phyloP scores from a whole-genome alignment of 1,140 invertebrate species.

The Eulimnadia texana region DNA sequence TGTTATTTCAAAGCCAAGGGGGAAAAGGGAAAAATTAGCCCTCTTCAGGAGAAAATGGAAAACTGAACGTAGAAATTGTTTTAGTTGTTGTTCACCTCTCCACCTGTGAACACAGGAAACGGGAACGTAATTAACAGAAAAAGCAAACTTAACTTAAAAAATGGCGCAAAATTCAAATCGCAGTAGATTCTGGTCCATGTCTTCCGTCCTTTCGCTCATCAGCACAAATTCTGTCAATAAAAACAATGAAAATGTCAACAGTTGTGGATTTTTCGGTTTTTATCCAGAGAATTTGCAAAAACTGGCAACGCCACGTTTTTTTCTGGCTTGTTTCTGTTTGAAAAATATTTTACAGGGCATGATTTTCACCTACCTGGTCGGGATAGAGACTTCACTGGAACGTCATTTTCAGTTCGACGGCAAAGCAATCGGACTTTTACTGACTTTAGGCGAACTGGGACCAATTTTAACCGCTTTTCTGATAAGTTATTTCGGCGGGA shows the following conservation, averaged over 20 bases:
- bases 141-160: not conserved
- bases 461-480: slow-evolving; percentile 18
- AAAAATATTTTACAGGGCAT: slow-evolving; percentile 16
- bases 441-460: slow-evolving; percentile 19
- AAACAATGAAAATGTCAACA: not conserved
- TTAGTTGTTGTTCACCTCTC: too few relatives aligned
- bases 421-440: slow-evolving; percentile 16
- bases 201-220: not conserved
- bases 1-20: too few relatives aligned
- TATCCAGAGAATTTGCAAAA: slow-evolving; percentile 6
- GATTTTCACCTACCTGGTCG: slow-evolving; percentile 19
- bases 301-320: slow-evolving; percentile 7
- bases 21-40: too few relatives aligned
- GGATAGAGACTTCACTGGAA: slow-evolving; percentile 20
- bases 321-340: slow-evolving; percentile 10
- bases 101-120: too few relatives aligned
- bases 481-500: slow-evolving; percentile 18
- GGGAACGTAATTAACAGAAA: too few relatives aligned
- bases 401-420: slow-evolving; percentile 21
- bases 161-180: not conserved
- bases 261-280: slow-evolving; percentile 2
- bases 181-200: not conserved
- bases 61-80: too few relatives aligned
- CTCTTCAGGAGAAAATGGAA: too few relatives aligned
- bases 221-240: not conserved